phyloP scores from a whole-genome alignment of 1,140 invertebrate genomes.

The Elymnias hypermnestra region DNA sequence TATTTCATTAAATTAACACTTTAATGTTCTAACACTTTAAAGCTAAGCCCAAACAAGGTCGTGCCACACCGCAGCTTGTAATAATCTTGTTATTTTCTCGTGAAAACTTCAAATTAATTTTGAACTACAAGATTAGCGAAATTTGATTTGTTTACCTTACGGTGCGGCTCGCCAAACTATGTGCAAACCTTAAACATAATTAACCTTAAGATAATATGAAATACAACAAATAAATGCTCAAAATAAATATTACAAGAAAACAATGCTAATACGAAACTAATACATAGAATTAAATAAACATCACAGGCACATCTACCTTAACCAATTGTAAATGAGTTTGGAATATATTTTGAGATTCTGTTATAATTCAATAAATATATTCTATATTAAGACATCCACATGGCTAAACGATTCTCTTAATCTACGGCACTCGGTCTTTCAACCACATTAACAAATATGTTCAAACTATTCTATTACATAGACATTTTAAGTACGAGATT shows the following conservation, averaged over 20 bases:
- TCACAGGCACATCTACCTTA: slow-evolving; percentile 65
- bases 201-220: slow-evolving; percentile 7
- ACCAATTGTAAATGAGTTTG: slow-evolving; percentile 46
- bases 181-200: neutral
- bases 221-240: slow-evolving; percentile 14
- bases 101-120: too few relatives aligned
- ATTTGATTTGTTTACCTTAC: too few relatives aligned
- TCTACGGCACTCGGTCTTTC: slow-evolving; percentile 57
- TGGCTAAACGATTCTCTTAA: slow-evolving; percentile 45
- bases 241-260: slow-evolving; percentile 30
- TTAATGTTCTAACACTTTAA: neutral
- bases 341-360: slow-evolving; percentile 49
- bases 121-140: too few relatives aligned
- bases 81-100: too few relatives aligned
- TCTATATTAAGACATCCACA: slow-evolving; percentile 36
- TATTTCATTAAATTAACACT: neutral
- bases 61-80: neutral
- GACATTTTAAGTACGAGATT: neutral
- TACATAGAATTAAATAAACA: slow-evolving; percentile 49
- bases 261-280: slow-evolving; percentile 39
- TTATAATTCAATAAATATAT: slow-evolving; percentile 42
- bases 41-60: neutral
- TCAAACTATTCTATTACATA: too few relatives aligned
- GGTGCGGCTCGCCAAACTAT: neutral
- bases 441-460: too few relatives aligned